These are phyloP conservation scores for Sceloporus undulatus DNA, from an alignment of 2,113 vertebrate genomes.

Conservation along the genomic window DNA sequence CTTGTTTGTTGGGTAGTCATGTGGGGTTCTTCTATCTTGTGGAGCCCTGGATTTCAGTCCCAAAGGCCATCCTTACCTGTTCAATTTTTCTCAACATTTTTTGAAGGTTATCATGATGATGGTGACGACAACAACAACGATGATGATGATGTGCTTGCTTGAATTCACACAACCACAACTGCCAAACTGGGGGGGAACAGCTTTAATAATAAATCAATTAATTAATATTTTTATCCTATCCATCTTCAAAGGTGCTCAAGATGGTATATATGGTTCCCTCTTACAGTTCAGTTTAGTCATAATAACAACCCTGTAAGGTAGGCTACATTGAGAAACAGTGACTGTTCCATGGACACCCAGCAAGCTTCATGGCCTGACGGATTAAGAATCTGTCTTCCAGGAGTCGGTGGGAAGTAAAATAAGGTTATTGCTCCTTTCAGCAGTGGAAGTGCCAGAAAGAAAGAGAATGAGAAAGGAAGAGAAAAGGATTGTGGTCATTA, in stretches of 20 bases:
- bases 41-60: background rate
- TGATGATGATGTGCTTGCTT: background rate
- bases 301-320: background rate
- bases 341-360: background rate
- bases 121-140: too few species aligned
- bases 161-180: background rate
- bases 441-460: background rate
- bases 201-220: background rate
- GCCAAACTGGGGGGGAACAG: background rate
- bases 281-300: background rate
- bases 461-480: background rate
- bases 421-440: background rate
- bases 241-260: constrained; percentile 1
- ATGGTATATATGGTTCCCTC: background rate
- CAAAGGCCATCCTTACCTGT: background rate
- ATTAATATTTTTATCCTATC: background rate
- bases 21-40: background rate
- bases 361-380: background rate
- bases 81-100: background rate
- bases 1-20: background rate
- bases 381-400: background rate
- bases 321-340: background rate
- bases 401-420: background rate
- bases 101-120: background rate
- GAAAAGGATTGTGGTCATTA: background rate